Conservation (phyloP, 2,888 invertebrate genomes). For the Petrolisthes manimaculis region DNA sequence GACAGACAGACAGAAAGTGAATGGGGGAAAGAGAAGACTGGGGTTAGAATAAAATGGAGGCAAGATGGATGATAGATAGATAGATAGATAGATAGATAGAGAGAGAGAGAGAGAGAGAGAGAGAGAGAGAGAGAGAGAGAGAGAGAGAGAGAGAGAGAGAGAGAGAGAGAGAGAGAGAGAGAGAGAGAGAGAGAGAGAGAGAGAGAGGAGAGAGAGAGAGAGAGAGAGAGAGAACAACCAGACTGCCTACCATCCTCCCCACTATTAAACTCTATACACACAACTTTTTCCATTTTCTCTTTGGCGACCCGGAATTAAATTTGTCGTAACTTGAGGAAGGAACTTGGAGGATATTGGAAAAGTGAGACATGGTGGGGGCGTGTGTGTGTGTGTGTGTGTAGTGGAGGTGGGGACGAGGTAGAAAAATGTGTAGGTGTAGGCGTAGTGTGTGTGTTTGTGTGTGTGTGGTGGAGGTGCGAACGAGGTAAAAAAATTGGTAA, state of each 20-base stretch:
- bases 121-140: background rate
- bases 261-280: constrained; percentile 13
- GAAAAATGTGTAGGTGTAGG: too few relatives aligned
- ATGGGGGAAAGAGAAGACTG: background rate
- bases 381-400: background rate
- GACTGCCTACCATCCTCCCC: background rate
- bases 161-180: background rate
- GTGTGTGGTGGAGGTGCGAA: background rate
- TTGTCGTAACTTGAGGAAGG: constrained; percentile 4
- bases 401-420: background rate
- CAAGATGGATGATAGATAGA: background rate
- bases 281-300: constrained; percentile 18
- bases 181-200: background rate
- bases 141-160: background rate
- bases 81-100: background rate
- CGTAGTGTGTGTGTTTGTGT: too few relatives aligned
- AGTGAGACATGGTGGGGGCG: constrained; percentile 4
- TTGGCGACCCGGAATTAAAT: constrained; percentile 3
- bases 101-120: background rate
- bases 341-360: constrained; percentile 8
- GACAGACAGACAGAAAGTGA: background rate
- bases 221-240: background rate
- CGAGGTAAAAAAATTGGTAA: background rate
- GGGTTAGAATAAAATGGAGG: background rate
- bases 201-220: background rate